phyloP scores from a whole-genome alignment of 2,113 vertebrate genomes.

The Hippocampus zosterae region DNA sequence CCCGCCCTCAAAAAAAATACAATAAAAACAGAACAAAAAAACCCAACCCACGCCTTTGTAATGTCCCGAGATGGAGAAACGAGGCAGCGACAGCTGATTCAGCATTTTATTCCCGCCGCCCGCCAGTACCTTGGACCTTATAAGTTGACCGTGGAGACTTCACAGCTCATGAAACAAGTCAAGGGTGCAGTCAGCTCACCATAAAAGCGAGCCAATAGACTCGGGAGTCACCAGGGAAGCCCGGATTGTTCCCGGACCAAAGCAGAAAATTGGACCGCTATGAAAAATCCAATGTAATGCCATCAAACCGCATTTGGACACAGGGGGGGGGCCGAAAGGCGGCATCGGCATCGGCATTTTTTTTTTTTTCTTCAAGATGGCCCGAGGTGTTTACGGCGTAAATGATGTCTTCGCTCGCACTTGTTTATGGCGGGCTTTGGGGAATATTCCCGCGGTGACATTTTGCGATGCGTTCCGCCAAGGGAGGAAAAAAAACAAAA shows the following conservation, averaged over 20 bases:
- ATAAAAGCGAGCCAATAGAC: constrained; percentile 39
- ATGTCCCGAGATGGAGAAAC: constrained; percentile 2
- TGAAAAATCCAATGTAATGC: constrained; percentile 47
- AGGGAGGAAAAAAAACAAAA: constrained; percentile 53
- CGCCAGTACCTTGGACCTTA: constrained; percentile 33
- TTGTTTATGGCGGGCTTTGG: constrained; percentile 52
- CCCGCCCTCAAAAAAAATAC: too few relatives aligned
- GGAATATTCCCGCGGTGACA: constrained; percentile 54
- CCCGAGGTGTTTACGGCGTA: constrained; percentile 44
- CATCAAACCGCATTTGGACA: constrained; percentile 45
- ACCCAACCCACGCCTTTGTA: not conserved
- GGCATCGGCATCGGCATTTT: not conserved
- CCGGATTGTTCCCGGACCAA: constrained; percentile 18
- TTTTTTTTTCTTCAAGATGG: constrained; percentile 9
- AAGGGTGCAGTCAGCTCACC: constrained; percentile 38
- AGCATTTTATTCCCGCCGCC: constrained; percentile 34
- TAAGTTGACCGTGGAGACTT: constrained; percentile 49
- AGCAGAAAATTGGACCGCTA: not conserved
- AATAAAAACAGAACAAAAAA: too few relatives aligned
- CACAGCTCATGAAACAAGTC: constrained; percentile 59
- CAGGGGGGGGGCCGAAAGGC: constrained; percentile 1
- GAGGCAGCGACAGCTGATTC: constrained; percentile 24
- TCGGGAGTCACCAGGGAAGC: constrained; percentile 24
- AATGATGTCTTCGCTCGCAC: constrained; percentile 33
- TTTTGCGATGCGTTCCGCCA: constrained; percentile 58